These are phyloP conservation scores for Ceramica pisi DNA, from an alignment of 2,888 invertebrate genomes.

Conservation along the genomic window DNA sequence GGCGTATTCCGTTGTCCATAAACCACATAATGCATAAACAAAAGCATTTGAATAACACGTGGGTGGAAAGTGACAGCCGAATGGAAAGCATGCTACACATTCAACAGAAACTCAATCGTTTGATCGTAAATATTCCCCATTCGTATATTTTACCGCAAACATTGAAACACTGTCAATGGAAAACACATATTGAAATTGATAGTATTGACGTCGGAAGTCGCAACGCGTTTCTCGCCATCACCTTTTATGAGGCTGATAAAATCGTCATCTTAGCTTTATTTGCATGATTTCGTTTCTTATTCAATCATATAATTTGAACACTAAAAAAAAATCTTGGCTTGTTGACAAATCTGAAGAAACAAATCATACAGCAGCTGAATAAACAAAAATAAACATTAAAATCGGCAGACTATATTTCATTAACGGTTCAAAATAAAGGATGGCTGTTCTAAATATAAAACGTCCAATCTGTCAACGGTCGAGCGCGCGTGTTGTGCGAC, in stretches of 20 bases:
- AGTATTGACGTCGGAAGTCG: conserved; percentile 67
- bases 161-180: conserved; percentile 66
- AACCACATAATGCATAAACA: conserved; percentile 82
- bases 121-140: conserved; percentile 79
- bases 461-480: conserved; percentile 90
- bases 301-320: background rate
- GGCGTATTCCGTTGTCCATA: conserved; percentile 78
- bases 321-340: background rate
- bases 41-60: conserved; percentile 86
- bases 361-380: conserved; percentile 38
- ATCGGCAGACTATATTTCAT: conserved; percentile 87
- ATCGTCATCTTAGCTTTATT: conserved; percentile 34
- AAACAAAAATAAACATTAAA: conserved; percentile 68
- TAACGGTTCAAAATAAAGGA: conserved; percentile 86
- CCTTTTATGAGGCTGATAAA: conserved; percentile 45
- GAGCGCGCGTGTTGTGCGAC: conserved; percentile 88
- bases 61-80: conserved; percentile 81
- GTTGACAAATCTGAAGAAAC: conserved; percentile 27
- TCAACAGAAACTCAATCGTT: conserved; percentile 75
- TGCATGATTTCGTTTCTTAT: conserved; percentile 26
- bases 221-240: conserved; percentile 52
- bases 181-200: conserved; percentile 70
- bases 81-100: conserved; percentile 79
- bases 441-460: conserved; percentile 87
- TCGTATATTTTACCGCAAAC: conserved; percentile 73